phyloP scores from a whole-genome alignment of 2,797 vertebrate species.

The Carduelis carduelis region DNA sequence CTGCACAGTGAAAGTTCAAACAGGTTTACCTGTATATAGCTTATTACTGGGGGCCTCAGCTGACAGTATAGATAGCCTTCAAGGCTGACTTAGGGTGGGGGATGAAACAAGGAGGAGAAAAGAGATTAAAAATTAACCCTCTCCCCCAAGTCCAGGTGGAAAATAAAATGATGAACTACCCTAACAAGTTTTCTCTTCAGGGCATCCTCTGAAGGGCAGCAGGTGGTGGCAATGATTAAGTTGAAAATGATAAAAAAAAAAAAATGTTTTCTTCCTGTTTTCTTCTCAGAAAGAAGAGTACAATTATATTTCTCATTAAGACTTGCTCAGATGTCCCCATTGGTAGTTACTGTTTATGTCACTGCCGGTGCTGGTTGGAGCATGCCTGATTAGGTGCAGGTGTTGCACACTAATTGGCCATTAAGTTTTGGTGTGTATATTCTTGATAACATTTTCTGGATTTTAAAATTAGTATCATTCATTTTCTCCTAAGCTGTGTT shows the following conservation, averaged over 20 bases:
- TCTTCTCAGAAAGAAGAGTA: not conserved
- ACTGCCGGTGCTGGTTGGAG: not conserved
- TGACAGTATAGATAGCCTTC: not conserved
- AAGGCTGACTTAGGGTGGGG: not conserved
- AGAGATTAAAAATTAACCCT: not conserved
- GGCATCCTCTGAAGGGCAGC: not conserved
- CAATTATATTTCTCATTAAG: not conserved
- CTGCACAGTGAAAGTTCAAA: not conserved
- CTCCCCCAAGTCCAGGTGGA: accelerated
- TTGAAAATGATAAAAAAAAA: not conserved
- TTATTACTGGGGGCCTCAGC: not conserved
- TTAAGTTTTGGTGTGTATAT: not conserved
- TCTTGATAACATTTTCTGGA: not conserved
- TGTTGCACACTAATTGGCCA: not conserved
- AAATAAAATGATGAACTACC: not conserved
- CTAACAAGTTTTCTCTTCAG: not conserved
- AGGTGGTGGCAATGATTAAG: not conserved
- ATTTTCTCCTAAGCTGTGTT: not conserved
- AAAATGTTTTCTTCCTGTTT: not conserved
- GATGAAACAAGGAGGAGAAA: not conserved
- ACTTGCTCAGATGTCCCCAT: not conserved
- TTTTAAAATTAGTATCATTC: not conserved
- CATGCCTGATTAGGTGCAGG: not conserved
- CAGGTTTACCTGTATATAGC: not conserved
- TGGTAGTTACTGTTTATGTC: not conserved